phyloP scores from a whole-genome alignment of 2,888 invertebrate species.

The Mechanitis mazaeus region DNA sequence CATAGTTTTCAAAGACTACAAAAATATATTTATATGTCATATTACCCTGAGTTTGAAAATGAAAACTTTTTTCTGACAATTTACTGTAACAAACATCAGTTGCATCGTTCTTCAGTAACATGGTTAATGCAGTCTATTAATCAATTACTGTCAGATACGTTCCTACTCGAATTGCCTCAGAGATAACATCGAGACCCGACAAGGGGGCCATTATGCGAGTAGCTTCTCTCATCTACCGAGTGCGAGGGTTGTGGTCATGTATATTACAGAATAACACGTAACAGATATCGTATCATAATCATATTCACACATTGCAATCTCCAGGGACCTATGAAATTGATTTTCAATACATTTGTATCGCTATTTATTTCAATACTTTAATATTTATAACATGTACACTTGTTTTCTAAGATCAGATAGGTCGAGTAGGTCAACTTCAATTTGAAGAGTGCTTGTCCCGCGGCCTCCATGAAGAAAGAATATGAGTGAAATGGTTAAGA shows the following conservation, averaged over 20 bases:
- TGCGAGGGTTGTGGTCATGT: conserved; percentile 34
- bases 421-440: conserved; percentile 26
- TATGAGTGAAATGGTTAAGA: conserved; percentile 22
- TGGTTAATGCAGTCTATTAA: conserved; percentile 24
- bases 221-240: conserved; percentile 45
- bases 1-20: no score
- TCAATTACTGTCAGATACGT: conserved; percentile 42
- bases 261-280: conserved; percentile 20
- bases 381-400: conserved; percentile 24
- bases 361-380: conserved; percentile 18
- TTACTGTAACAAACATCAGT: conserved; percentile 4
- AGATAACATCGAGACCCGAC: conserved; percentile 58
- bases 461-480: conserved; percentile 27
- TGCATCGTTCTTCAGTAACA: conserved; percentile 15
- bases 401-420: conserved; percentile 30
- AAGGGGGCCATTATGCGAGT: conserved; percentile 60
- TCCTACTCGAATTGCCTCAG: conserved; percentile 45
- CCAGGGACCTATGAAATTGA: conserved; percentile 6
- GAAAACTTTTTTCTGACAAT: conserved; percentile 2
- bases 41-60: not conserved
- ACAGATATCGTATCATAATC: conserved; percentile 6
- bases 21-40: no score
- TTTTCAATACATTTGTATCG: conserved; percentile 8
- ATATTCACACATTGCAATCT: conserved; percentile 3
- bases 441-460: conserved; percentile 24